Conservation (phyloP, 2,888 invertebrate genomes). For the Chironomus riparius region DNA sequence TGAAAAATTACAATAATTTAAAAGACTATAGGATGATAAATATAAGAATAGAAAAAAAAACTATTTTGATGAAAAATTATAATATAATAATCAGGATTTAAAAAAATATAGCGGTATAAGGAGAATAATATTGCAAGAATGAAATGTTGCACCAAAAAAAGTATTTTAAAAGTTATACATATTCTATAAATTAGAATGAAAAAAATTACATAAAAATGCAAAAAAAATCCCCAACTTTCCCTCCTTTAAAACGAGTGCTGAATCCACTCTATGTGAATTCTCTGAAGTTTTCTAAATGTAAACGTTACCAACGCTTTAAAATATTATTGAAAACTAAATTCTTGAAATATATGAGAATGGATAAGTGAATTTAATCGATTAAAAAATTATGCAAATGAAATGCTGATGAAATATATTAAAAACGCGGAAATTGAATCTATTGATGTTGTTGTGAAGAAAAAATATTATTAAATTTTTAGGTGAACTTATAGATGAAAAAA, state of each 20-base stretch:
- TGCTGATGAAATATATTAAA: neutral
- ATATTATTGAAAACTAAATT: neutral
- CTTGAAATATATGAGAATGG: neutral
- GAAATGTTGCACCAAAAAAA: conserved; percentile 7
- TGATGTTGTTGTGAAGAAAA: neutral
- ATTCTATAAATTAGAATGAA: too few species aligned
- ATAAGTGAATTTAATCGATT: neutral
- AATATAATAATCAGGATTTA: neutral
- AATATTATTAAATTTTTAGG: neutral
- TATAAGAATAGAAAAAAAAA: neutral
- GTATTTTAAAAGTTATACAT: neutral
- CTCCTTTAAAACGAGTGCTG: neutral
- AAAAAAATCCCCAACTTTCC: neutral
- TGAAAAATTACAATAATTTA: neutral
- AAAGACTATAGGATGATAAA: neutral
- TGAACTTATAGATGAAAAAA: neutral
- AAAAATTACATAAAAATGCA: neutral
- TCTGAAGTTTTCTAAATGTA: conserved; percentile 2
- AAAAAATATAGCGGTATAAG: neutral
- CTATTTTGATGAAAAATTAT: neutral
- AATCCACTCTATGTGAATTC: neutral
- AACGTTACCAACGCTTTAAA: conserved; percentile 23
- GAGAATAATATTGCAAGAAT: neutral
- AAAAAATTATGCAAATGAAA: neutral
- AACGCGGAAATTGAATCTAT: neutral